phyloP scores from a whole-genome alignment of 1,140 invertebrate genomes.

The Trichoplusia ni region DNA sequence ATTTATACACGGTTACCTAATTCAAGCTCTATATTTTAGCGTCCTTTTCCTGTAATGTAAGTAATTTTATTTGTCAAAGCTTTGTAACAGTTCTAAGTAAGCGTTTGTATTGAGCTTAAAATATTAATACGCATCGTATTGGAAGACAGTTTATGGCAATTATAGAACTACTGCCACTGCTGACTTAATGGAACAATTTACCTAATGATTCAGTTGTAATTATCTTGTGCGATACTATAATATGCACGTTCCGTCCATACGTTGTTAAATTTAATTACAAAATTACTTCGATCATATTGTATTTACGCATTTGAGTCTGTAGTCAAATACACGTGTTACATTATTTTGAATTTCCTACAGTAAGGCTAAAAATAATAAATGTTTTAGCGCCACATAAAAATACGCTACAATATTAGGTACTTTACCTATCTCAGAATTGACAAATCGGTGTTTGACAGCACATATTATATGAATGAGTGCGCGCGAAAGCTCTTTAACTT shows the following conservation, averaged over 20 bases:
- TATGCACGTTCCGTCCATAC: background rate
- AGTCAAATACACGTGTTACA: too few relatives aligned
- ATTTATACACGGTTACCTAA: too few relatives aligned
- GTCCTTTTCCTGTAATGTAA: too few relatives aligned
- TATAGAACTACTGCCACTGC: background rate
- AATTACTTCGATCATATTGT: background rate
- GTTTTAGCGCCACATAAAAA: too few relatives aligned
- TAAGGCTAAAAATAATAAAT: too few relatives aligned
- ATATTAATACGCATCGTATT: background rate
- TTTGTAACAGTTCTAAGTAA: too few relatives aligned
- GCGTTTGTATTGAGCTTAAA: too few relatives aligned
- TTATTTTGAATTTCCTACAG: too few relatives aligned
- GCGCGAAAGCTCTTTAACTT: background rate
- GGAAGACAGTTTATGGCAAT: background rate
- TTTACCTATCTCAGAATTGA: background rate
- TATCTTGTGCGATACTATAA: background rate
- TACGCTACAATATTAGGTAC: background rate
- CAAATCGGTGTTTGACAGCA: background rate
- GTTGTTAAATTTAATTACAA: background rate
- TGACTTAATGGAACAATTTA: background rate
- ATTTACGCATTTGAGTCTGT: too few relatives aligned
- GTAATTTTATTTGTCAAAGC: too few relatives aligned
- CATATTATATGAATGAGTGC: background rate
- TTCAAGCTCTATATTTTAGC: too few relatives aligned
- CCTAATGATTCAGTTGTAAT: background rate